Base-by-base conservation (phyloP, 2,888 invertebrate species). In the Cheilosia scutellata region DNA sequence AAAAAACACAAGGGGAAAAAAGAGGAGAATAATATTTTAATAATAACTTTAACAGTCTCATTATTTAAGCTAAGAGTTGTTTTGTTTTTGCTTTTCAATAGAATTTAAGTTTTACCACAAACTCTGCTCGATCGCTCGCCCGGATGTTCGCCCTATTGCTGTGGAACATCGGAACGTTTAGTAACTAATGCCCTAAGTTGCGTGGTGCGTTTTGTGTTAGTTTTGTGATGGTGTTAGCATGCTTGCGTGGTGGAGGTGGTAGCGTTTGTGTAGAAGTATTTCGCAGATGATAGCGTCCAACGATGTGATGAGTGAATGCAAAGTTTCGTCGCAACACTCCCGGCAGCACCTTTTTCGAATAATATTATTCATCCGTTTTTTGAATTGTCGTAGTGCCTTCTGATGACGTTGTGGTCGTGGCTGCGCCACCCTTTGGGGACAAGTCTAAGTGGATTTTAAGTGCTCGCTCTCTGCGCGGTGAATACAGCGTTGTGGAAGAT, bases 401-500 rank as follows among this genome's bases (percentile, higher is more conserved):
- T 0, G 75, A 53, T 27, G 63, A 40, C 37, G 80, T 11, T 31
- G 49, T 53, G 31, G 55, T 37, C 5, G 68, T 29, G 20, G 71
- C 6, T 37, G 51, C 71, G 40, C 65, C 55, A 68, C 72, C 87
- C 76, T 91, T 90, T 55, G 91, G 90, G 40, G 92, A 91, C 37
- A 91, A 90, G 77, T 95, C 95, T 88, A 95, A 92, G 91, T 96
- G 95, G 88, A 96, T 96, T 93, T 95, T 96, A 65, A 96, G 93
- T 37, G 95, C 95, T 89, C 94, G 93, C 91, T 96, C 96, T 89
- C 95, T 94, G 60, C 96, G 93, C 47, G 95, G 95, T 76, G 95
- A 95, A 89, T 94, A 94, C 55, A 92, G 90, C 78, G 92, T 92
- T 70, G 93, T 90, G 60, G 90, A 90, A 87, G 90, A 90, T 88